Evolutionary conservation across 1,140 invertebrate species (phyloP).

Genomic region (Choristoneura fumiferana): DNA sequence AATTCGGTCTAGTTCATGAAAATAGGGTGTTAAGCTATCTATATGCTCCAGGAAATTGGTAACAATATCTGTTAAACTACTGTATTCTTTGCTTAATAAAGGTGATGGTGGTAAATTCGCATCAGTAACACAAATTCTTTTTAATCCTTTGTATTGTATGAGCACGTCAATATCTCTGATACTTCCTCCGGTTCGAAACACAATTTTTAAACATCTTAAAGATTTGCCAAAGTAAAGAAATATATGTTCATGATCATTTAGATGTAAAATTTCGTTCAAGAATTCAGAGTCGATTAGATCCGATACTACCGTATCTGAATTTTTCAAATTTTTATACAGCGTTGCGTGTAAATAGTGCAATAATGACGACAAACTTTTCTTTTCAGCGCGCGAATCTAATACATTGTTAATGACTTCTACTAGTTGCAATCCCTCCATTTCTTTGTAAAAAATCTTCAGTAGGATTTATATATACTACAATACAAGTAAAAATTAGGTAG

Average conservation of each 20-base stretch:
- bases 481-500: no score
- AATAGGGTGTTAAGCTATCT: constrained; percentile 43
- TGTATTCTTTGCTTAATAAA: constrained; percentile 46
- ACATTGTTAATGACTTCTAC: background rate
- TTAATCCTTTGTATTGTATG: constrained; percentile 40
- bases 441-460: no score
- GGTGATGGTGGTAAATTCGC: constrained; percentile 40
- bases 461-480: no score
- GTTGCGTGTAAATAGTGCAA: constrained; percentile 20
- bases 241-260: constrained; percentile 6
- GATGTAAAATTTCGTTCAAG: constrained; percentile 43
- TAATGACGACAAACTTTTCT: constrained; percentile 19
- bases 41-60: constrained; percentile 38
- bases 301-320: constrained; percentile 28
- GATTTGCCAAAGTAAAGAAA: constrained; percentile 50
- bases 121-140: constrained; percentile 38
- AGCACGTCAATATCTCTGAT: constrained; percentile 45
- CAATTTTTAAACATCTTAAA: constrained; percentile 49
- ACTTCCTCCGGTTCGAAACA: constrained; percentile 37
- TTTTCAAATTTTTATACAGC: constrained; percentile 19
- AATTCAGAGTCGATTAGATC: constrained; percentile 43
- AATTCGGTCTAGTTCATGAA: constrained; percentile 51
- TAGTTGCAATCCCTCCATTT: no score
- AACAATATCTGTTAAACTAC: constrained; percentile 42
- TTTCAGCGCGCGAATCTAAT: constrained; percentile 5